Evolutionary conservation across 2,888 invertebrate genomes (phyloP).

Genomic region (Eilema sororculum): DNA sequence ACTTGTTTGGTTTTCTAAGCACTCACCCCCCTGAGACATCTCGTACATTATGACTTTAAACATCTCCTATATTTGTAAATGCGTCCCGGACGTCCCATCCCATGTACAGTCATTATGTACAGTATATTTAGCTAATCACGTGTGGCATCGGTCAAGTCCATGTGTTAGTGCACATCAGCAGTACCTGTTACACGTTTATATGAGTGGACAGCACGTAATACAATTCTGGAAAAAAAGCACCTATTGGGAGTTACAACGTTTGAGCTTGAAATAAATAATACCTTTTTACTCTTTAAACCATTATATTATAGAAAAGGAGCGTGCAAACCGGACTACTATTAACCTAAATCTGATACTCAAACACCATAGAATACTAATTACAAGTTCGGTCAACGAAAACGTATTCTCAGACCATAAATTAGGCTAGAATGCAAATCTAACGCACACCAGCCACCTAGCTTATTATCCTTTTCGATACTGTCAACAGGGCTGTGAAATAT

Average conservation of each 20-base stretch:
- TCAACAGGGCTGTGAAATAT: constrained; percentile 1
- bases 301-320: background rate
- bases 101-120: too few species aligned
- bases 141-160: background rate
- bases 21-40: background rate
- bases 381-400: background rate
- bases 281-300: background rate
- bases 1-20: background rate
- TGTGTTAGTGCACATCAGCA: constrained; percentile 1
- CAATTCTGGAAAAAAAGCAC: background rate
- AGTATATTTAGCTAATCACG: background rate
- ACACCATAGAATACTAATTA: background rate
- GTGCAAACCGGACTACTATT: background rate
- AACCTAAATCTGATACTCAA: background rate
- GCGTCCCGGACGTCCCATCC: background rate
- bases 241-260: background rate
- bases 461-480: background rate
- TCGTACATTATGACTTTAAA: background rate
- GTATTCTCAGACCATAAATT: background rate
- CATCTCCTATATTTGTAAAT: background rate
- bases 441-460: background rate
- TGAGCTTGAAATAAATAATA: background rate
- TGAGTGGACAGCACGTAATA: background rate
- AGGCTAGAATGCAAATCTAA: background rate
- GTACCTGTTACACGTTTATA: background rate